These are phyloP conservation scores for Podabrus alpinus DNA, from an alignment of 2,888 invertebrate species.

Conservation along the genomic window DNA sequence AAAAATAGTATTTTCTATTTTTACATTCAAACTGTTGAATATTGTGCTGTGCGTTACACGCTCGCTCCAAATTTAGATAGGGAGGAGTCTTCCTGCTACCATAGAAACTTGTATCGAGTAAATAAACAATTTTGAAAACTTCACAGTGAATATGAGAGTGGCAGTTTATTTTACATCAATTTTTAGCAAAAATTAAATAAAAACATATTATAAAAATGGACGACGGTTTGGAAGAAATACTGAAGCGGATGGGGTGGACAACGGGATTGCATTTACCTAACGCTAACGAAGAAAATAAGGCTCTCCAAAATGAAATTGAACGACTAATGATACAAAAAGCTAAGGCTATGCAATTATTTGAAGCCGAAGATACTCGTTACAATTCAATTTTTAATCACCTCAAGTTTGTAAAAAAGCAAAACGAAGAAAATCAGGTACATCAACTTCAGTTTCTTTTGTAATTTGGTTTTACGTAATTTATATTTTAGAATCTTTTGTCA, in stretches of 20 bases:
- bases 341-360: conserved; percentile 55
- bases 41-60: conserved; percentile 18
- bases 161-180: conserved; percentile 4
- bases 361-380: conserved; percentile 51
- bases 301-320: conserved; percentile 60
- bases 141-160: not conserved
- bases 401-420: conserved; percentile 59
- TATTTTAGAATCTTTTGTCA: conserved; percentile 64
- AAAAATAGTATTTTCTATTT: conserved; percentile 24
- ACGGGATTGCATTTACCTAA: conserved; percentile 80
- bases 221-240: conserved; percentile 63
- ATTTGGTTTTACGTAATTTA: conserved; percentile 6
- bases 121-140: conserved; percentile 4
- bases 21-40: conserved; percentile 30
- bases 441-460: not conserved
- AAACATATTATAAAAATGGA: conserved; percentile 16
- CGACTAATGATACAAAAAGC: conserved; percentile 57
- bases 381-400: conserved; percentile 56
- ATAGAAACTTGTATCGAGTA: conserved; percentile 5
- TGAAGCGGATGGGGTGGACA: conserved; percentile 74
- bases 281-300: conserved; percentile 73
- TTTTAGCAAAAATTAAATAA: conserved; percentile 1
- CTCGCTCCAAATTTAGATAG: conserved; percentile 25
- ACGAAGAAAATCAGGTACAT: conserved; percentile 61
- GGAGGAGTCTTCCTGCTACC: not conserved